Evolutionary conservation across 2,888 invertebrate species (phyloP), one percentile per base, ranked within the genome.

Genomic region (Synanthedon myopaeformis): DNA sequence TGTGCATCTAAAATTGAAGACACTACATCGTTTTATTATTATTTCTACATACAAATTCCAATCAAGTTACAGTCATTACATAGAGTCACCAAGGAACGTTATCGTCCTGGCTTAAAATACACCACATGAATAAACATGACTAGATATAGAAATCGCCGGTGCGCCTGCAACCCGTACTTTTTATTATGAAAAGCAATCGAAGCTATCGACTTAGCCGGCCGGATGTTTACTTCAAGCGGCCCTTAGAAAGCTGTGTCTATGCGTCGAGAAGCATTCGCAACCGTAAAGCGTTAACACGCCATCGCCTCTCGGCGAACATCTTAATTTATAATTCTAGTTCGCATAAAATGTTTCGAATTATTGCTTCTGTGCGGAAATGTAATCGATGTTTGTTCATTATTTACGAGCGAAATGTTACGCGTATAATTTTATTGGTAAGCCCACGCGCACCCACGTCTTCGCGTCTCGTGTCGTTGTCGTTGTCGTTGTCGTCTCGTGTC

Each of bases 161-260:
- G 51, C 48, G 55, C 52, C 52, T 56, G 56, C 58, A 57, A 42
- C 54, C 53, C 48, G 51, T 51, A 55, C 45, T 57, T 59, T 59
- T 59, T 60, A 58, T 57, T 57, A 58, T 58, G 57, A 56, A 55
- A 59, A 59, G 60, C 60, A 59, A 61, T 65, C 56, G 59, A 56
- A 62, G 58, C 58, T 61, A 61, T 60, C 55, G 58, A 53, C 12
- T 13, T 68, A 70, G 67, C 64, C 63, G 69, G 67, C 79, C 83
- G 82, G 83, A 84, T 82, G 81, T 81, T 82, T 79, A 72, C 76
- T 66, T 73, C 67, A 65, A 65, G 42, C 66, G 68, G 70, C 74
- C 69, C 76, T 74, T 81, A 81, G 83, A 82, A 82, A 82, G 82
- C 76, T 73, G 70, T 65, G 12, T 60, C 59, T 62, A 12, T 42